phyloP scores from a whole-genome alignment of 1,140 invertebrate species.

The Drosophila punjabiensis region DNA sequence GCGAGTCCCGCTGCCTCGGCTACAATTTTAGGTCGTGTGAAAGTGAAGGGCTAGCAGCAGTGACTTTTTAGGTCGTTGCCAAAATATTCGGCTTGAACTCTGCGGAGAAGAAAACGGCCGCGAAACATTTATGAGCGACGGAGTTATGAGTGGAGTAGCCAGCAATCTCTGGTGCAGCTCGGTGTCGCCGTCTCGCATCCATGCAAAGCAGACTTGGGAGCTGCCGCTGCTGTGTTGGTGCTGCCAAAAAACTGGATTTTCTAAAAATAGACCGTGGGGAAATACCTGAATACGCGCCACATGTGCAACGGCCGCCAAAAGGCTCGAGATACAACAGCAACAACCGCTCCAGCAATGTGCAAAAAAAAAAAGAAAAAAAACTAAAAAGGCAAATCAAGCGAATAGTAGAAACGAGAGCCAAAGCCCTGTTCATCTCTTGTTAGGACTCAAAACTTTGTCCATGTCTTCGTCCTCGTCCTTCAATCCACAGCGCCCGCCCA shows the following conservation, averaged over 20 bases:
- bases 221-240: slow-evolving; percentile 27
- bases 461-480: slow-evolving; percentile 16
- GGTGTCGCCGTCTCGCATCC: slow-evolving; percentile 25
- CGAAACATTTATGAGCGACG: slow-evolving; percentile 55
- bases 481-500: neutral
- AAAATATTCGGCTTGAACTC: slow-evolving; percentile 34
- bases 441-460: slow-evolving; percentile 11
- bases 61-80: slow-evolving; percentile 49
- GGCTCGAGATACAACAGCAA: slow-evolving; percentile 40
- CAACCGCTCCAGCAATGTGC: slow-evolving; percentile 23
- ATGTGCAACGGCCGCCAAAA: slow-evolving; percentile 80
- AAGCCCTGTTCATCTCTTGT: slow-evolving; percentile 25
- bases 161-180: slow-evolving; percentile 32
- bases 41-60: slow-evolving; percentile 69
- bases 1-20: slow-evolving; percentile 1
- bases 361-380: slow-evolving; percentile 22
- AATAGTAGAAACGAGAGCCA: slow-evolving; percentile 12
- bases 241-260: slow-evolving; percentile 84
- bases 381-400: slow-evolving; percentile 41
- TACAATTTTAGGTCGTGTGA: slow-evolving; percentile 43
- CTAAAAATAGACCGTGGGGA: slow-evolving; percentile 84
- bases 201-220: slow-evolving; percentile 66
- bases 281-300: slow-evolving; percentile 82
- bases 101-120: slow-evolving; percentile 14
- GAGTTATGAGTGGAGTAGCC: slow-evolving; percentile 54